These are phyloP conservation scores for Clarias pachynema DNA, from an alignment of 2,797 vertebrate genomes.

Conservation along the genomic window DNA sequence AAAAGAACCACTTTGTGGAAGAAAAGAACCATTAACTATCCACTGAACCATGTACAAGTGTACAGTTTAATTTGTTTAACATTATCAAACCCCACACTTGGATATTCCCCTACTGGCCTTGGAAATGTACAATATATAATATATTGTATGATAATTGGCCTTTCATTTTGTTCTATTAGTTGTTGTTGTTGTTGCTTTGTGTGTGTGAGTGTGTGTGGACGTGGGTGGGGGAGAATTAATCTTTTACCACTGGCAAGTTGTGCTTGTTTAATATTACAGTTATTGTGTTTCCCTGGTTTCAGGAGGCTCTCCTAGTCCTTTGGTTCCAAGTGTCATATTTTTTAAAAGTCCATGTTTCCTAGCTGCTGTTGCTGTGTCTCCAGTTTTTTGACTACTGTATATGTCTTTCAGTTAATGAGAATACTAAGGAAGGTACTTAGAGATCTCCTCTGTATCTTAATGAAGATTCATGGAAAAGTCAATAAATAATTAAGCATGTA, in stretches of 20 bases:
- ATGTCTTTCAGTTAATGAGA: slow-evolving; percentile 12
- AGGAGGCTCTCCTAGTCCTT: background rate
- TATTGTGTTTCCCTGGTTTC: slow-evolving; percentile 24
- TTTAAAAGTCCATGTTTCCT: background rate
- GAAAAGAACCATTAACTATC: background rate
- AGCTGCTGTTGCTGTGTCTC: slow-evolving; percentile 8
- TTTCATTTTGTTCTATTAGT: background rate
- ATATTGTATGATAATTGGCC: background rate
- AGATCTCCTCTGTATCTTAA: background rate
- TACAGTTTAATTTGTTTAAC: background rate
- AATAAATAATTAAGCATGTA: slow-evolving; percentile 8
- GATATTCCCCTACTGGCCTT: background rate
- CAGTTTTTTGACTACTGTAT: slow-evolving; percentile 1
- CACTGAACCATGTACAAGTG: background rate
- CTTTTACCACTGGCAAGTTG: background rate
- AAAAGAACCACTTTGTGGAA: background rate
- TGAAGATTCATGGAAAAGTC: background rate
- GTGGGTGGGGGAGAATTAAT: background rate
- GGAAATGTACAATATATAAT: background rate
- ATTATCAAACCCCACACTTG: background rate
- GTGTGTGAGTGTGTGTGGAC: background rate
- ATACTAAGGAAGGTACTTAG: background rate
- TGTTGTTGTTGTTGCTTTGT: background rate
- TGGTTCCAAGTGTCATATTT: slow-evolving; percentile 17
- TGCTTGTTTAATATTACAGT: slow-evolving; percentile 12